phyloP scores from a whole-genome alignment of 2,888 invertebrate genomes.

The Linnaemya tessellans region DNA sequence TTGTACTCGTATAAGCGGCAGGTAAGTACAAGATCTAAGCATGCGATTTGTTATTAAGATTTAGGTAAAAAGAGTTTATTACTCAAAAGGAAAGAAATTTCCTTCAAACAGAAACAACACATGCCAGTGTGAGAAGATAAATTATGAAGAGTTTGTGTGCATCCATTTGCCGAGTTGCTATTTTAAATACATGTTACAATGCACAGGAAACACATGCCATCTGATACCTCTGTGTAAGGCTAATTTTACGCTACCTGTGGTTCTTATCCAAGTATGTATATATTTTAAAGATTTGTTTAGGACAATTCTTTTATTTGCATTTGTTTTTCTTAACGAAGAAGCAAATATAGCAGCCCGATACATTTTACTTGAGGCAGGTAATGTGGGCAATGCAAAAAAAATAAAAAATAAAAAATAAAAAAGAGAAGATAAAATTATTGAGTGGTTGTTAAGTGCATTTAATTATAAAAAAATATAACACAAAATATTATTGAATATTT shows the following conservation, averaged over 20 bases:
- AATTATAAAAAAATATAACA: too few relatives aligned
- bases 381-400: neutral
- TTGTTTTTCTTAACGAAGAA: neutral
- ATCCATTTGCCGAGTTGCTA: neutral
- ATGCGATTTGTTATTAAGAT: neutral
- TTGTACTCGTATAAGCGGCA: neutral
- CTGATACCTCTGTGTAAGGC: neutral
- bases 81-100: neutral
- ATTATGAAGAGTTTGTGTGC: neutral
- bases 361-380: neutral
- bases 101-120: neutral
- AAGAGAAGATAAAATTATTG: too few relatives aligned
- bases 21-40: neutral
- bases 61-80: neutral
- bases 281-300: neutral
- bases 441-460: too few relatives aligned
- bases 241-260: neutral
- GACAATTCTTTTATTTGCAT: neutral
- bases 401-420: too few relatives aligned
- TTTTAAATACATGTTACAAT: constrained; percentile 2
- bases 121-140: neutral
- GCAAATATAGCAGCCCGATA: neutral
- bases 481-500: too few relatives aligned
- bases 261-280: neutral
- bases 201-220: constrained; percentile 13